Percentiles rank a stretch among this genome's conserved stretches.
Evolutionary conservation across 1,140 invertebrate genomes (phyloP).

Genomic region (Drosophila pandora): DNA sequence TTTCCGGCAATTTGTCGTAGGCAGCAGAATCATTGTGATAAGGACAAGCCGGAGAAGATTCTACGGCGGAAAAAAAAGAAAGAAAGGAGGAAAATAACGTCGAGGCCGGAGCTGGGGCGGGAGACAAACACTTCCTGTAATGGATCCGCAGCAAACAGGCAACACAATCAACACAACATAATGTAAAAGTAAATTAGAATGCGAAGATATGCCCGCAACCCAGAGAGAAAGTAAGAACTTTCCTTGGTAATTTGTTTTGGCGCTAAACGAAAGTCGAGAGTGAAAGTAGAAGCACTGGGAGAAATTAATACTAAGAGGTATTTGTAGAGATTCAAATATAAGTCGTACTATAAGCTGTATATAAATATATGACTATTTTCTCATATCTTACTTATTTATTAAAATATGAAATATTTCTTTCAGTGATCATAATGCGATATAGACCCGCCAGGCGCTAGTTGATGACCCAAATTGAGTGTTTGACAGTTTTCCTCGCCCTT

Average conservation of each 20-base stretch:
- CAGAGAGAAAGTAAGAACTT: slow-evolving; percentile 26
- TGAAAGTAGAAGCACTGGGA: neutral
- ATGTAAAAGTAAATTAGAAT: slow-evolving; percentile 80
- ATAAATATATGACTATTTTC: too few relatives aligned
- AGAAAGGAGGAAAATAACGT: neutral
- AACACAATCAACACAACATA: slow-evolving; percentile 73
- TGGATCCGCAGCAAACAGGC: slow-evolving; percentile 59
- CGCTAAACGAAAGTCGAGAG: slow-evolving; percentile 49
- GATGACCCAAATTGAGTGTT: slow-evolving; percentile 64
- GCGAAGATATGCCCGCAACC: slow-evolving; percentile 61
- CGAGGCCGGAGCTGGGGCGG: neutral
- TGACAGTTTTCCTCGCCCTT: slow-evolving; percentile 36
- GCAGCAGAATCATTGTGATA: slow-evolving; percentile 48
- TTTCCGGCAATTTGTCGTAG: slow-evolving; percentile 78
- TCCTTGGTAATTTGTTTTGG: slow-evolving; percentile 58
- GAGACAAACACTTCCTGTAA: slow-evolving; percentile 57
- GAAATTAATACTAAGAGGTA: neutral
- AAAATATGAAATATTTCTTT: neutral
- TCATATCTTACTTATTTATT: too few relatives aligned
- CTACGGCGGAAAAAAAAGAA: neutral
- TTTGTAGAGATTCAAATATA: too few relatives aligned
- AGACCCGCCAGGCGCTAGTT: slow-evolving; percentile 40
- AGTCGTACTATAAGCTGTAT: too few relatives aligned
- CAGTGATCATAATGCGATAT: slow-evolving; percentile 12
- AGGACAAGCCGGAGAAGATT: slow-evolving; percentile 19